Conservation (phyloP, 2,888 invertebrate species). For the Trissolcus japonicus region DNA sequence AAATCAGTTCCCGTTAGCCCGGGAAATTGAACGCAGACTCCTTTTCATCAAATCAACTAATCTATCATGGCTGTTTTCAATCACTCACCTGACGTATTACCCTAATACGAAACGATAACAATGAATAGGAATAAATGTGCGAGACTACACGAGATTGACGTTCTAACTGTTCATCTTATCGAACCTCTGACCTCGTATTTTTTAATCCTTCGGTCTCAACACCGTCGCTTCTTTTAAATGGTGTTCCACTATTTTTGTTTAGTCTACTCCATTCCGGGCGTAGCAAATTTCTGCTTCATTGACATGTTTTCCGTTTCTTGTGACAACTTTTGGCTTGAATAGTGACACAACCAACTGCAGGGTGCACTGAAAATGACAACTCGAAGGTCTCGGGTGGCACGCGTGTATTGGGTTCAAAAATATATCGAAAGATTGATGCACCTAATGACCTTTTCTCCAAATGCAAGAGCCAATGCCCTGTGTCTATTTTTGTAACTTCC, state of each 20-base stretch:
- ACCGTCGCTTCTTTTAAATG: conserved; percentile 16
- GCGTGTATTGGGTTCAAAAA: background rate
- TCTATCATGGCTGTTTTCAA: conserved; percentile 44
- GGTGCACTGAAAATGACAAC: conserved; percentile 1
- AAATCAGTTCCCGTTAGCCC: conserved; percentile 44
- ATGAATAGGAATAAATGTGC: conserved; percentile 31
- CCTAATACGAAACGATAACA: conserved; percentile 47
- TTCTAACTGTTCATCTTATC: conserved; percentile 46
- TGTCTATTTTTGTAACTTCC: conserved; percentile 10
- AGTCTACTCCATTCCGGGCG: too few relatives aligned
- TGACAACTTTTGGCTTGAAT: too few relatives aligned
- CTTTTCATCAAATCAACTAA: conserved; percentile 28
- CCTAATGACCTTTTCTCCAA: conserved; percentile 37
- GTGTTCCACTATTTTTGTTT: too few relatives aligned
- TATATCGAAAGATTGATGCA: conserved; percentile 31
- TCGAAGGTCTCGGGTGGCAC: background rate
- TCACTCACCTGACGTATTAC: conserved; percentile 40
- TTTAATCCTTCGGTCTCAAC: conserved; percentile 27
- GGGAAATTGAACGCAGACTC: conserved; percentile 29
- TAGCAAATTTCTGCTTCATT: too few relatives aligned
- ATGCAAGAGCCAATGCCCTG: conserved; percentile 12
- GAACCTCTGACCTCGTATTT: conserved; percentile 13
- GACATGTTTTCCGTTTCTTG: too few relatives aligned
- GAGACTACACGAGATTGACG: conserved; percentile 8
- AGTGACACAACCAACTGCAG: conserved; percentile 23